Evolutionary conservation across 2,888 invertebrate genomes (phyloP), one percentile per base, ranked within the genome.

Genomic region (Cerceris ruficornis): DNA sequence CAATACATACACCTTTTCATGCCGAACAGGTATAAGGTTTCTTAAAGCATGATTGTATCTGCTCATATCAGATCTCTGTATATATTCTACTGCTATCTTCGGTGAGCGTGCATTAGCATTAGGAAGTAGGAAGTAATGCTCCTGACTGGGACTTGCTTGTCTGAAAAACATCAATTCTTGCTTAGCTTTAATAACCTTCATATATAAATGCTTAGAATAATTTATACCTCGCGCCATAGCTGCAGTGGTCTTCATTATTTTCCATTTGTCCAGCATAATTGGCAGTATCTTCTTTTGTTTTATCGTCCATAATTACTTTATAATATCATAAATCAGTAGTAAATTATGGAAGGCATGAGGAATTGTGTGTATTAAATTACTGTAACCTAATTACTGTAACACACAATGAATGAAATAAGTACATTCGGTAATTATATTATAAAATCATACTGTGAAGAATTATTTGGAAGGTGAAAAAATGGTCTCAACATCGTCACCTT

Each of bases 1-100:
- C 9, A 28, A 69, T 70, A 86, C 86, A 49, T 84, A 90, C 90
- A 77, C 75, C 39, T 77, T 80, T 14, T 83, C 81, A 5, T 62
- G 71, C 5, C 91, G 90, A 68, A 91, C 59, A 2, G 91, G 91
- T 71, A 91, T 89, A 46, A 91, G 86, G 77, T 89, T 90, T 74
- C 78, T 87, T 7, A 90, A 66, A 42, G 91, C 87, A 76, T 86
- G 82, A 74, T 85, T 84, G 68, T 91, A 91, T 14, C 90, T 81
- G 0, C 81, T 81, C 43, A 89, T 52, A 5, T 86, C 83, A 46
- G 75, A 76, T n/a, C 81, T 82, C 7, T 82, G 84, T 7, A 85
- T 82, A 60, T 89, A 89, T 58, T 85, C 80, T 11, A 80, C 43
- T 6, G 67, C 58, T 39, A 74, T 59, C 69, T 66, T 82, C 6